Percentiles rank a stretch among this genome's conserved stretches.
Conservation (phyloP, 2,113 vertebrate genomes). For the Mesocricetus auratus region DNA sequence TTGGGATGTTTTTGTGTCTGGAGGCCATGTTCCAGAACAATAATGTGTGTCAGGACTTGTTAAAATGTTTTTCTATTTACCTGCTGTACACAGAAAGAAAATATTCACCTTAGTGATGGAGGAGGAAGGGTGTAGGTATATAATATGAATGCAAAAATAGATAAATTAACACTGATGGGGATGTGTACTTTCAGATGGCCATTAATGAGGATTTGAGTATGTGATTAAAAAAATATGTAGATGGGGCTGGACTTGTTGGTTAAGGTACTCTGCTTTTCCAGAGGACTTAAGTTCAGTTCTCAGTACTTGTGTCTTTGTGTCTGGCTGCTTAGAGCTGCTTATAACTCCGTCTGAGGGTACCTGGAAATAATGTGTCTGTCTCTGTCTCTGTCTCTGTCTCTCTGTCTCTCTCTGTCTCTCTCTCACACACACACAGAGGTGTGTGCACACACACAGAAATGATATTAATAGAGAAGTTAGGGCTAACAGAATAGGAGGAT, state of each 20-base stretch:
- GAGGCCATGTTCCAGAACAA: conserved; percentile 34
- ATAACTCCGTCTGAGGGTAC: not conserved
- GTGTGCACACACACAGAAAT: not conserved
- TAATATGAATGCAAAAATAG: not conserved
- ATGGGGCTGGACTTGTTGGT: not conserved
- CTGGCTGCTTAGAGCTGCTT: not conserved
- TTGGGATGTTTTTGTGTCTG: conserved; percentile 9
- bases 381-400: not conserved
- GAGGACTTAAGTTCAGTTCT: not conserved
- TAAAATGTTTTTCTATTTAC: conserved; percentile 47
- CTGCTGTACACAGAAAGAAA: conserved; percentile 28
- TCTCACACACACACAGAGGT: not conserved
- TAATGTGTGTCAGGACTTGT: conserved; percentile 22
- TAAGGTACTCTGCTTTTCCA: not conserved
- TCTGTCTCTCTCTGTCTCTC: not conserved
- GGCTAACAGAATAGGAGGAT: conserved; percentile 21
- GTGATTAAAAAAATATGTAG: not conserved
- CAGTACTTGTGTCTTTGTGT: not conserved
- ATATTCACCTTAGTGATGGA: conserved; percentile 1
- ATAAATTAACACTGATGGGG: not conserved
- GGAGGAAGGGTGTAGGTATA: not conserved
- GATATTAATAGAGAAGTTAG: not conserved
- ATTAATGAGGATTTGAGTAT: conserved; percentile 2
- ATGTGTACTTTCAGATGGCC: not conserved
- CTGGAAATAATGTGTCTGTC: not conserved